These are phyloP conservation scores for Zonitis immaculata DNA, from an alignment of 2,888 invertebrate genomes.

Conservation along the genomic window DNA sequence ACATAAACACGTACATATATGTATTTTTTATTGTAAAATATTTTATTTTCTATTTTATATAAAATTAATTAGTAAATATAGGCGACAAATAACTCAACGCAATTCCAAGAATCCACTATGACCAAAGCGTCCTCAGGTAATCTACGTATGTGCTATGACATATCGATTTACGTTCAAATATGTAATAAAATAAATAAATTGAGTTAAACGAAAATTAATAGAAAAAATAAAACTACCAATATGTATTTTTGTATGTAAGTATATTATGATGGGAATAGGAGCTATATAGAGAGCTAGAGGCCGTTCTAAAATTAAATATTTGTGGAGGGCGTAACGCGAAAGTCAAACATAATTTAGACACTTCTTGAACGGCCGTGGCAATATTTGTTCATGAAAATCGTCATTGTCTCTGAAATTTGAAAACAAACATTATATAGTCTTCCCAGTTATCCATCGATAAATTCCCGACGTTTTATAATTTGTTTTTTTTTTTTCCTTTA, in stretches of 20 bases:
- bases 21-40: too few relatives aligned
- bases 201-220: background rate
- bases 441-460: constrained; percentile 10
- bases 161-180: background rate
- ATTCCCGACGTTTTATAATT: too few relatives aligned
- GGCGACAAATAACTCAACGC: background rate
- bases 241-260: too few relatives aligned
- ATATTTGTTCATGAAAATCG: constrained; percentile 21
- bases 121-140: background rate
- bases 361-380: constrained; percentile 15
- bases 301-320: constrained; percentile 18
- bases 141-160: background rate
- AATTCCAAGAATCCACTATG: background rate
- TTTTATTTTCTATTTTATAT: too few relatives aligned
- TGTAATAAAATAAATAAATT: too few relatives aligned
- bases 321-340: constrained; percentile 18
- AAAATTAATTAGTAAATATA: too few relatives aligned
- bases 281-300: too few relatives aligned
- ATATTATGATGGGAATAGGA: too few relatives aligned
- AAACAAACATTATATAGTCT: constrained; percentile 19
- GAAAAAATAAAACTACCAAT: too few relatives aligned
- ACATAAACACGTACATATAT: too few relatives aligned
- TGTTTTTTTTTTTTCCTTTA: background rate
- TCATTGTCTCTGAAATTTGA: constrained; percentile 20
- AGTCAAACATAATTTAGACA: constrained; percentile 21